Conservation (phyloP, 2,888 invertebrate species). For the Drosophila affinis region DNA sequence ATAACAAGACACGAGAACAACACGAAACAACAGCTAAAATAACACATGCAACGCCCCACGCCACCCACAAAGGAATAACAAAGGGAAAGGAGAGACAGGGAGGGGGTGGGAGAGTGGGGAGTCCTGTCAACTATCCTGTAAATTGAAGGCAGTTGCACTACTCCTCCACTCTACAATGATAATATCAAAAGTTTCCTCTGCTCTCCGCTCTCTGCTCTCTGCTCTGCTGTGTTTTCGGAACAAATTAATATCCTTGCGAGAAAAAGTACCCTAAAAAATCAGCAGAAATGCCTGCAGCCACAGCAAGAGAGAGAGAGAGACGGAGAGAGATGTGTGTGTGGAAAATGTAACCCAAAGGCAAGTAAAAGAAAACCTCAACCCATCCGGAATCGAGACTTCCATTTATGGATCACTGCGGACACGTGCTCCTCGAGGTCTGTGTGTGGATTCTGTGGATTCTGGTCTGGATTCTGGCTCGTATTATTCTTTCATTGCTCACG, state of each 20-base stretch:
- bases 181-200: constrained; percentile 11
- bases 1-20: constrained; percentile 42
- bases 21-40: constrained; percentile 27
- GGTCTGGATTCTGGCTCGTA: neutral
- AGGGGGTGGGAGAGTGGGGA: neutral
- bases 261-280: neutral
- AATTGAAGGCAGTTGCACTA: constrained; percentile 31
- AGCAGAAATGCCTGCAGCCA: neutral
- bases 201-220: too few species aligned
- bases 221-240: neutral
- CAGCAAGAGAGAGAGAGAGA: neutral
- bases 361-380: neutral
- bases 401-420: constrained; percentile 43
- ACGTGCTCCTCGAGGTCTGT: constrained; percentile 40
- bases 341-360: constrained; percentile 11
- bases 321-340: constrained; percentile 8
- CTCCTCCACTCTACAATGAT: constrained; percentile 29
- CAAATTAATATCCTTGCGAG: neutral
- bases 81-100: neutral
- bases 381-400: neutral
- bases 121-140: constrained; percentile 25
- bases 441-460: constrained; percentile 1
- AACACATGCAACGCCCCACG: constrained; percentile 32
- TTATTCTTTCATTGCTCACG: constrained; percentile 57
- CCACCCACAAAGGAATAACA: neutral